Evolutionary conservation across 2,888 invertebrate genomes (phyloP).

Genomic region (Eristalis intricaria): DNA sequence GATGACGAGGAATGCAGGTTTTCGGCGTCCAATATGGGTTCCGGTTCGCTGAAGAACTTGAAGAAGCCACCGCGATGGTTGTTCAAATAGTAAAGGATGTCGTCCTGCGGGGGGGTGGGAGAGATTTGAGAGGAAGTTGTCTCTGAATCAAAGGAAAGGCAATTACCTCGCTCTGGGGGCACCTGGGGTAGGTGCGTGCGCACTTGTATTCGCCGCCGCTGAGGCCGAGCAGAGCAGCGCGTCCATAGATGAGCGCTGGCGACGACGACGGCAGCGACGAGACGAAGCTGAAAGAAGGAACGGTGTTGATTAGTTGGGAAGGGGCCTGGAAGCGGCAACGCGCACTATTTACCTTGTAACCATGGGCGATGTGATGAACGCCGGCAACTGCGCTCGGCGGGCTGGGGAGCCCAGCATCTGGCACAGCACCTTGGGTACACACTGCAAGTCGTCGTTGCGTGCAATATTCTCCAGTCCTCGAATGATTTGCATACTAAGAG

Average conservation of each 20-base stretch:
- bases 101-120: slow-evolving; percentile 82
- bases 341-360: slow-evolving; percentile 79
- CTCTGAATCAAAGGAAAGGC: slow-evolving; percentile 39
- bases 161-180: slow-evolving; percentile 85
- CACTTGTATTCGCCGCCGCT: slow-evolving; percentile 82
- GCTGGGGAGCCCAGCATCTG: slow-evolving; percentile 85
- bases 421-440: slow-evolving; percentile 90
- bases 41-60: slow-evolving; percentile 86
- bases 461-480: slow-evolving; percentile 84
- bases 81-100: slow-evolving; percentile 89
- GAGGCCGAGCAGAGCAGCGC: slow-evolving; percentile 89
- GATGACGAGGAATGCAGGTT: neutral
- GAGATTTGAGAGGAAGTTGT: slow-evolving; percentile 14
- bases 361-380: slow-evolving; percentile 80
- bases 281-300: slow-evolving; percentile 75
- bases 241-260: slow-evolving; percentile 88
- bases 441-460: slow-evolving; percentile 89
- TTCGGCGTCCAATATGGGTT: slow-evolving; percentile 73
- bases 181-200: slow-evolving; percentile 85
- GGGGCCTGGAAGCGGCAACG: no score
- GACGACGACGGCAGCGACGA: slow-evolving; percentile 81
- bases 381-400: slow-evolving; percentile 79
- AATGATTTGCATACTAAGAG: slow-evolving; percentile 79
- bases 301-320: neutral
- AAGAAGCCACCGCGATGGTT: slow-evolving; percentile 94